These are phyloP conservation scores for Aplodontia rufa DNA, from an alignment of 2,113 vertebrate genomes.

Conservation along the genomic window DNA sequence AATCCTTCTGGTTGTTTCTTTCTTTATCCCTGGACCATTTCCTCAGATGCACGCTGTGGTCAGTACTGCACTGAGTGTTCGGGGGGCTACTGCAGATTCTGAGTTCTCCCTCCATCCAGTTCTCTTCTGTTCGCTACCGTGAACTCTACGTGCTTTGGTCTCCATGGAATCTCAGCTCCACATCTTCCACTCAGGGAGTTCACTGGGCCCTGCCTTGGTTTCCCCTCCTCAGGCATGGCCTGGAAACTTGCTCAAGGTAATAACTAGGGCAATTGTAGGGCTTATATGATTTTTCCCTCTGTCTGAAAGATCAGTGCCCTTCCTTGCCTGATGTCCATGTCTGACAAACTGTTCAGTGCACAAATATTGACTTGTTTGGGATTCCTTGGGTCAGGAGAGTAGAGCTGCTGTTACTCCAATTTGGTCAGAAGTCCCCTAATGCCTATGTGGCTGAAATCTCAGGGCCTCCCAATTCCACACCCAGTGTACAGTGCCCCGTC, in stretches of 20 bases:
- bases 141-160: not conserved
- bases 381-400: not conserved
- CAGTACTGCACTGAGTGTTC: not conserved
- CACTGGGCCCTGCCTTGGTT: not conserved
- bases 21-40: not conserved
- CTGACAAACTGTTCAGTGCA: not conserved
- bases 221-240: not conserved
- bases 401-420: not conserved
- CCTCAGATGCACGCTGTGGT: not conserved
- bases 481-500: not conserved
- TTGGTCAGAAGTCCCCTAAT: not conserved
- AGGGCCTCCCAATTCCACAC: not conserved
- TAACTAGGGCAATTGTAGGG: not conserved
- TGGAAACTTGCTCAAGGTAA: not conserved
- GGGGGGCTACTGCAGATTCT: not conserved
- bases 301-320: not conserved
- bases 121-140: not conserved
- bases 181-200: not conserved
- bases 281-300: not conserved
- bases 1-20: not conserved
- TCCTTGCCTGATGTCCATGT: not conserved
- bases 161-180: not conserved
- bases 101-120: not conserved
- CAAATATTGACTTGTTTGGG: not conserved
- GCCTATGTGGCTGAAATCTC: not conserved